Evolutionary conservation across 2,888 invertebrate genomes (phyloP), one percentile per base, ranked within the genome.

Genomic region (Nineta flava): DNA sequence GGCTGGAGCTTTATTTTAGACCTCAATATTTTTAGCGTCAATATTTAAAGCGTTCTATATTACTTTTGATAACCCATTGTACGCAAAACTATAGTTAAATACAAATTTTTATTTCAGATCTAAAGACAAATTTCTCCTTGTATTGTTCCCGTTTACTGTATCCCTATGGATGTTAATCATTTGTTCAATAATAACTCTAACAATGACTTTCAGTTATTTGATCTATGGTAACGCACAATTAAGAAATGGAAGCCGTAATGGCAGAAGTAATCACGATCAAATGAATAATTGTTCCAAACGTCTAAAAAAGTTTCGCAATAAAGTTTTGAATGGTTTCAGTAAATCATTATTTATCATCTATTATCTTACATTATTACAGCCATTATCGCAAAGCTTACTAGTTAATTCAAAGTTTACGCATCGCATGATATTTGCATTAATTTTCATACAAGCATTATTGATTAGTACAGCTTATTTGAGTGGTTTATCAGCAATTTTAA

Each of bases 381-480:
- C 47, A 5, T 12, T 35, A n/a, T 17, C 47, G 12, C 6, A 19
- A 15, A 3, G 5, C 7, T 12, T 34, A 17, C 9, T 34, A 16
- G 17, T 13, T 16, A 54, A 54, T 7, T 51, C 55, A 6, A 56
- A 56, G 12, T 35, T 48, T 5, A 50, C 52, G 13, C 56, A 61
- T n/a, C 56, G 71, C 47, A 67, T 68, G 50, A 62, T 75, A 31
- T 68, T 72, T 31, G 70, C 67, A 6, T 69, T 71, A 65, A 60
- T 76, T 44, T 64, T 76, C 51, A 55, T 75, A 44, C 71, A 75
- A 38, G 75, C 75, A 45, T 64, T 81, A 47, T 68, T 81, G 21
- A 62, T 81, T 40, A 73, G 76, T 19, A 77, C 77, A 52, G 74
- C 76, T 1, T 83, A 82, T 57, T 72, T 75, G 16, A 79, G 81